Conservation (phyloP, 2,888 invertebrate genomes). For the Cepaea hortensis region DNA sequence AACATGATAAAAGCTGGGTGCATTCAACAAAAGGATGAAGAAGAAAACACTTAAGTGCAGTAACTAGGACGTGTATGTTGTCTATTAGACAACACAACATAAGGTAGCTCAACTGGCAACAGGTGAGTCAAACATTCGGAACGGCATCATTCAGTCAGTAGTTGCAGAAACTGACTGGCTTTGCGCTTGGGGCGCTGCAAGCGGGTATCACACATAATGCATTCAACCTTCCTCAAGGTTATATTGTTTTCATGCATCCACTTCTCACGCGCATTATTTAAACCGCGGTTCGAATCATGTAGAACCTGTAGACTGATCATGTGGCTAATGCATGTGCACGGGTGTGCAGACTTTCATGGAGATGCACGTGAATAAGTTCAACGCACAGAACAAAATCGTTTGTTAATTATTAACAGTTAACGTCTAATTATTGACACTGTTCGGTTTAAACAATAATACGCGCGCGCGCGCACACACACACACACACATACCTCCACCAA, state of each 20-base stretch:
- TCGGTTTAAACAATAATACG: no score
- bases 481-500: no score
- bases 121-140: constrained; percentile 12
- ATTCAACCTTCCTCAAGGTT: constrained; percentile 30
- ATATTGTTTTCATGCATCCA: constrained; percentile 3
- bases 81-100: neutral
- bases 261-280: constrained; percentile 16
- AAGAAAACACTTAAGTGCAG: no score
- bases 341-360: no score
- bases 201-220: neutral
- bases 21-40: no score
- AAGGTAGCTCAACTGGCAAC: neutral
- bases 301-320: neutral
- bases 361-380: no score
- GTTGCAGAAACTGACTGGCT: constrained; percentile 5
- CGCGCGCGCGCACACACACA: no score
- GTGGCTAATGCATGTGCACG: neutral
- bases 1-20: no score
- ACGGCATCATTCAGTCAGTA: constrained; percentile 10
- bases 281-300: neutral
- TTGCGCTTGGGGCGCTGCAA: neutral
- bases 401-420: no score
- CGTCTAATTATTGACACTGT: no score
- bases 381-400: no score
- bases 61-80: neutral